Conservation (phyloP, 2,797 vertebrate genomes). For the Takifugu ocellatus region DNA sequence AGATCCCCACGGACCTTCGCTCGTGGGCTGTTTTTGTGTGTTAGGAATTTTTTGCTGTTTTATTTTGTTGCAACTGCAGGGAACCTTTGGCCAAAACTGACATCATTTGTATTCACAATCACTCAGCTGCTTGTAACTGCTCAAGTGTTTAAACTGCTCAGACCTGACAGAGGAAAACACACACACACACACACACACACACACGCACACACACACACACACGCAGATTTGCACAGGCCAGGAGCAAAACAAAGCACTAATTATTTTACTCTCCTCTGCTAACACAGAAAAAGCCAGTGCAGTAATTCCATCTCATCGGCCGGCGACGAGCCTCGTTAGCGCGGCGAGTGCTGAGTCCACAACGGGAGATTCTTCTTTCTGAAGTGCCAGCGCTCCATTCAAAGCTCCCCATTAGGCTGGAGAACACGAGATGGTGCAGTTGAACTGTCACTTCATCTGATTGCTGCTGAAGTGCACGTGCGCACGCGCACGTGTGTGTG, state of each 20-base stretch:
- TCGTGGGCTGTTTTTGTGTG: conserved; percentile 52
- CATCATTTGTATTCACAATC: conserved; percentile 68
- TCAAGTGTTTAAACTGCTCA: conserved; percentile 27
- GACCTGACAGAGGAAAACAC: conserved; percentile 20
- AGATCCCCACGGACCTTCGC: conserved; percentile 13
- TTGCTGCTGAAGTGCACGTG: neutral
- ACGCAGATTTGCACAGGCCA: neutral
- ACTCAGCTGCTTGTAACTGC: conserved; percentile 26
- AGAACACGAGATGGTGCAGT: conserved; percentile 1
- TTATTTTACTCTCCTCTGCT: neutral
- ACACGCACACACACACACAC: conserved; percentile 11
- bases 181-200: conserved; percentile 17
- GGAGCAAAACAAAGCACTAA: neutral
- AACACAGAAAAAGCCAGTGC: neutral
- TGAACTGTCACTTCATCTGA: neutral
- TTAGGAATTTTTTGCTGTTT: conserved; percentile 35
- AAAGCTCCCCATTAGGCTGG: neutral
- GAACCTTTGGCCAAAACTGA: conserved; percentile 45
- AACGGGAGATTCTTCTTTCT: neutral
- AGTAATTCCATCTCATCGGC: conserved; percentile 3
- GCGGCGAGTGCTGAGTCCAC: neutral
- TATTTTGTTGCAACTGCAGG: conserved; percentile 21
- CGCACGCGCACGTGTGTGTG: too few species aligned
- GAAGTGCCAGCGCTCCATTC: neutral
- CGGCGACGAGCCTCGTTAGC: conserved; percentile 1